A percentile compares a stretch with the other conserved stretches of the same genome.
Evolutionary conservation across 2,888 invertebrate genomes (phyloP).

Genomic region (Sericinus montela): DNA sequence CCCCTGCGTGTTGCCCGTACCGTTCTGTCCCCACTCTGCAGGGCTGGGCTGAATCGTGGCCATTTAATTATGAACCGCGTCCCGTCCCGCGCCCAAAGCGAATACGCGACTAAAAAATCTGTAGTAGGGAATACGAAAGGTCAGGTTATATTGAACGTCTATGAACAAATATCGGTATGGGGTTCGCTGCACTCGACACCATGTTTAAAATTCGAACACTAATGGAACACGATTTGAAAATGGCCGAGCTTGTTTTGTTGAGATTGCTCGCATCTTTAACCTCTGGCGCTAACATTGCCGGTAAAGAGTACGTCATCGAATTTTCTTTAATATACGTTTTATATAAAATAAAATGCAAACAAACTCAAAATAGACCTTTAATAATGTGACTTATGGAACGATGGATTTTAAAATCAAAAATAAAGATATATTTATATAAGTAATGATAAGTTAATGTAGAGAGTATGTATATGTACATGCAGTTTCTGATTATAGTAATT

Average conservation of each 20-base stretch:
- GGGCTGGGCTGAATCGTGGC: constrained; percentile 53
- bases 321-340: constrained; percentile 1
- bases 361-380: neutral
- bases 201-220: constrained; percentile 68
- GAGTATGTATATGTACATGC: too few relatives aligned
- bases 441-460: too few relatives aligned
- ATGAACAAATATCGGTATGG: constrained; percentile 56
- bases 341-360: constrained; percentile 3
- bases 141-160: constrained; percentile 47
- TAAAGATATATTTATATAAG: too few relatives aligned
- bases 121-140: constrained; percentile 33
- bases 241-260: constrained; percentile 46
- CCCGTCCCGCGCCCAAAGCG: constrained; percentile 33
- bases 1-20: constrained; percentile 69
- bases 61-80: constrained; percentile 42
- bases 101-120: constrained; percentile 32
- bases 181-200: constrained; percentile 71
- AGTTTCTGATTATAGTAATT: too few relatives aligned
- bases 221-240: constrained; percentile 58
- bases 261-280: constrained; percentile 13
- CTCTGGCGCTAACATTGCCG: constrained; percentile 2
- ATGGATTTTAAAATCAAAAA: too few relatives aligned
- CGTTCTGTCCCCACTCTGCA: constrained; percentile 66
- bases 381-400: neutral
- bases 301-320: constrained; percentile 1